phyloP scores from a whole-genome alignment of 2,797 vertebrate genomes.

The Microcaecilia unicolor region DNA sequence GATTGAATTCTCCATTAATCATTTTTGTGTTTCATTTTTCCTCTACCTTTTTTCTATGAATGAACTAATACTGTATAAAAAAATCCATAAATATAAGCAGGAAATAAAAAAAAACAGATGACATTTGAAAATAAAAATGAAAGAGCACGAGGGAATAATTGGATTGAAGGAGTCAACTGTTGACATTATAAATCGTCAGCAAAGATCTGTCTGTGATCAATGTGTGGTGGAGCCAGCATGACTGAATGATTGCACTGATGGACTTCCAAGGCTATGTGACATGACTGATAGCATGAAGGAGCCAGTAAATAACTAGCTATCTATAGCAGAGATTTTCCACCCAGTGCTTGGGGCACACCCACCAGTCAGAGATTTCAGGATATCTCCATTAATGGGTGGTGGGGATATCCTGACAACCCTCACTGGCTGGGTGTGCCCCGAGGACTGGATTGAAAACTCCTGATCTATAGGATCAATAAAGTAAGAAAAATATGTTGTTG shows the following conservation, averaged over 20 bases:
- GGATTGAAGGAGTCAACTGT: rapidly evolving
- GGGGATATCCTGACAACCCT: too few relatives aligned
- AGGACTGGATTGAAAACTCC: too few relatives aligned
- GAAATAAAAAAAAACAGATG: rapidly evolving
- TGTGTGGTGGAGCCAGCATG: neutral
- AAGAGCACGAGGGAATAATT: neutral
- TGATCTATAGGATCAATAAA: too few relatives aligned
- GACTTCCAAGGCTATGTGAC: neutral
- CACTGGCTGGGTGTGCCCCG: too few relatives aligned
- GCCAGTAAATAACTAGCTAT: rapidly evolving
- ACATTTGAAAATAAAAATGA: too few relatives aligned
- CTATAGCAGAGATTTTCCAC: too few relatives aligned
- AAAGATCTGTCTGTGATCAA: too few relatives aligned
- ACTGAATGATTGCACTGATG: neutral
- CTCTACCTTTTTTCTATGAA: neutral
- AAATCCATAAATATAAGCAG: rapidly evolving
- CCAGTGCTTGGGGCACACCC: too few relatives aligned
- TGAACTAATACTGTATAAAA: too few relatives aligned
- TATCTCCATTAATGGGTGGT: too few relatives aligned
- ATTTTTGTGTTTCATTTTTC: neutral
- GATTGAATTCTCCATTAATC: neutral
- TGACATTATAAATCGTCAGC: rapidly evolving
- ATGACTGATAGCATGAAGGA: rapidly evolving
- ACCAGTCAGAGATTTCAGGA: too few relatives aligned
- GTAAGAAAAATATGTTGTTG: neutral